Percentiles rank a stretch among this genome's conserved stretches.
These are phyloP conservation scores for Pipistrellus kuhlii DNA, from an alignment of 2,797 vertebrate genomes.

Conservation along the genomic window DNA sequence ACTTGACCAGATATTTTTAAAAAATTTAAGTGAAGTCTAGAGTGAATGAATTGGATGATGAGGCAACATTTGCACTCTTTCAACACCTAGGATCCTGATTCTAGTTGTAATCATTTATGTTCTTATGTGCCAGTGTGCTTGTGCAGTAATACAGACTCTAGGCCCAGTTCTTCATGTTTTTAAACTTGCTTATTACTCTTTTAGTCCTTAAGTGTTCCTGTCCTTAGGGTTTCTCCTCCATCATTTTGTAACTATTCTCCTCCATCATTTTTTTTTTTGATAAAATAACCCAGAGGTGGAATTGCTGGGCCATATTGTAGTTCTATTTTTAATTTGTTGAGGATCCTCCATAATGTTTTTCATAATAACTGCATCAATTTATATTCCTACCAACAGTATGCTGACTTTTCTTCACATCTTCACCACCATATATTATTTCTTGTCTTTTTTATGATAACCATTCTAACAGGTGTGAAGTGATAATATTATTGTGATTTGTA, in stretches of 20 bases:
- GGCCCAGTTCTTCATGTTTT: neutral
- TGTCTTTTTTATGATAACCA: neutral
- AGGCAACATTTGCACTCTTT: neutral
- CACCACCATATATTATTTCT: neutral
- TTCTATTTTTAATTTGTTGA: neutral
- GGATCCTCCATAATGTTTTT: neutral
- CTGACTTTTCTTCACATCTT: neutral
- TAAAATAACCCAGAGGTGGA: neutral
- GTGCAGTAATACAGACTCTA: neutral
- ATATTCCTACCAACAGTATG: neutral
- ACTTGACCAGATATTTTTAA: neutral
- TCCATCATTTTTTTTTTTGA: neutral
- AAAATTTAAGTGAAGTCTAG: conserved; percentile 7
- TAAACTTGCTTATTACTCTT: neutral
- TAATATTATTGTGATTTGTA: neutral
- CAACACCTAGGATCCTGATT: neutral
- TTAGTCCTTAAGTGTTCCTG: neutral
- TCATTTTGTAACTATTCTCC: neutral
- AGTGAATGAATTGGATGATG: conserved; percentile 1
- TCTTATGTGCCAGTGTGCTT: neutral
- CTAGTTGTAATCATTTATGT: neutral
- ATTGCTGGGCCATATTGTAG: neutral
- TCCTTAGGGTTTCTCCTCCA: neutral
- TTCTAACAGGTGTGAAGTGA: neutral
- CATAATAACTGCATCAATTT: neutral